These are phyloP conservation scores for Metallyticus violacea DNA, from an alignment of 2,888 invertebrate species.

Conservation along the genomic window DNA sequence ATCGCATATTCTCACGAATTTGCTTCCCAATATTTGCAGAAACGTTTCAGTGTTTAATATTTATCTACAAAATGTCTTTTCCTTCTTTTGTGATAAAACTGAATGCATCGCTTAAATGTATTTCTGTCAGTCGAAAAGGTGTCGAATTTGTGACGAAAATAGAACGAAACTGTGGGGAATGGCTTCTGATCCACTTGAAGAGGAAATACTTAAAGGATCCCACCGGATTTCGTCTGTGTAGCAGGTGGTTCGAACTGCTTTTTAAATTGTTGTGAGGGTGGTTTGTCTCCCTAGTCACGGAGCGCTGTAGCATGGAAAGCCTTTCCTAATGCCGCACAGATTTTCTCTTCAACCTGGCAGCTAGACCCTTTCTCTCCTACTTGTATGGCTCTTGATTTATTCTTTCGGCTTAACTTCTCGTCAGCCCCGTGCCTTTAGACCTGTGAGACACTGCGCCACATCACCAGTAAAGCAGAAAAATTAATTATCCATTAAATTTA, in stretches of 20 bases:
- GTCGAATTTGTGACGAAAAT: not conserved
- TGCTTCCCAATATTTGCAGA: too few species aligned
- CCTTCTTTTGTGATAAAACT: too few species aligned
- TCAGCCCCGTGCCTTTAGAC: not conserved
- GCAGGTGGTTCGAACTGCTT: not conserved
- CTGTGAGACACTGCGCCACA: not conserved
- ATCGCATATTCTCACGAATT: too few species aligned
- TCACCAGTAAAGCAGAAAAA: not conserved
- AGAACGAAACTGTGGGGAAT: not conserved
- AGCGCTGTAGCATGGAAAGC: not conserved
- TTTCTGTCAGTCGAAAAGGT: not conserved
- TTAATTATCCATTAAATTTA: too few species aligned
- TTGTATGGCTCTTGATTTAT: not conserved
- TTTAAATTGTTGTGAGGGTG: not conserved
- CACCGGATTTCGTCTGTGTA: not conserved
- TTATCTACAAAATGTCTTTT: too few species aligned
- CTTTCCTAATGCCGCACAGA: not conserved
- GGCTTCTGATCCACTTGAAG: not conserved
- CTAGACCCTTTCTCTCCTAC: not conserved
- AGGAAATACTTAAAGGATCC: not conserved
- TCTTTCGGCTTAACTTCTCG: not conserved
- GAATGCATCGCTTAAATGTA: too few species aligned
- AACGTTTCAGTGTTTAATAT: too few species aligned
- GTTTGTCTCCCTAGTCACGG: not conserved
- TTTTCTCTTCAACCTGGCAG: not conserved